phyloP scores from a whole-genome alignment of 2,888 invertebrate genomes.

The Sthenelais limicola region DNA sequence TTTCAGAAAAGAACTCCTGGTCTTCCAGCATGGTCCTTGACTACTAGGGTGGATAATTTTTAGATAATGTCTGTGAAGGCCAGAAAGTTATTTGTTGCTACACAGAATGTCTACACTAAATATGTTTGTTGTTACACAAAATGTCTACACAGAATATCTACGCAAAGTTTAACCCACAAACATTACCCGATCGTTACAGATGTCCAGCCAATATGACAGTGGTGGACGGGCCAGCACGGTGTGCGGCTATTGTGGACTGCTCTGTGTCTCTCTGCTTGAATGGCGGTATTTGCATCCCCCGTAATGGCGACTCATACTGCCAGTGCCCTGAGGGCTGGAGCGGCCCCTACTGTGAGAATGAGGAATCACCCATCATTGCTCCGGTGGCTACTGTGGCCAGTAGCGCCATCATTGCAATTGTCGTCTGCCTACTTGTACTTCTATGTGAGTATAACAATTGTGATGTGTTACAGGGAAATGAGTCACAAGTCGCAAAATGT shows the following conservation, averaged over 20 bases:
- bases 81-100: too few species aligned
- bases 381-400: neutral
- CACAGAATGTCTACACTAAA: too few species aligned
- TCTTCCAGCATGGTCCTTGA: too few species aligned
- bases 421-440: conserved; percentile 9
- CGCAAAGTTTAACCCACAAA: too few species aligned
- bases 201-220: conserved; percentile 11
- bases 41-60: too few species aligned
- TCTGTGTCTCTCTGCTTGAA: conserved; percentile 45
- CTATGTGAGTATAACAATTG: conserved; percentile 41
- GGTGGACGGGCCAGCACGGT: conserved; percentile 3
- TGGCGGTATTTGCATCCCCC: conserved; percentile 37
- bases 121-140: too few species aligned
- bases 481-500: too few species aligned
- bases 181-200: neutral
- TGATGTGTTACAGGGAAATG: too few species aligned
- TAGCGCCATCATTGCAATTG: neutral
- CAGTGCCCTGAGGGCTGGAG: conserved; percentile 96
- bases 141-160: too few species aligned
- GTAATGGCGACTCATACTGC: conserved; percentile 76
- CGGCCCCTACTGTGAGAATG: conserved; percentile 75
- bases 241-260: conserved; percentile 46
- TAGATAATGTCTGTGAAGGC: too few species aligned
- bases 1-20: too few species aligned
- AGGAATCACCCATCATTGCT: conserved; percentile 1